Base-by-base conservation (phyloP, 2,797 vertebrate species). In the Echeneis naucrates region DNA sequence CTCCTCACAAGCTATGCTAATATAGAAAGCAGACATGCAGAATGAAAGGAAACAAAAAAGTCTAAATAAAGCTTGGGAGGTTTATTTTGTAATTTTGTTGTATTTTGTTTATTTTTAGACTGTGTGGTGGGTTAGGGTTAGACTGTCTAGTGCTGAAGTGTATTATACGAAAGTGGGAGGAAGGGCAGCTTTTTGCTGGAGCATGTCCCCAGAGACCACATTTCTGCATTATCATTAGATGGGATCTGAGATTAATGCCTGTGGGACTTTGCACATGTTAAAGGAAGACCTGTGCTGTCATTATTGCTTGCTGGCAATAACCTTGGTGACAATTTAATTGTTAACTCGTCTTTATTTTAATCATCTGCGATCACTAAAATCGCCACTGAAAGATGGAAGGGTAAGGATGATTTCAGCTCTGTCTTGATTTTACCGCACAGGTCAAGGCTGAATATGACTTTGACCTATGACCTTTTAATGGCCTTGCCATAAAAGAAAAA, bases 401-500 rank as follows among this genome's bases (percentile, higher is more conserved):
- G 32, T 44, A n/a, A 42, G 21, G 11, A 37, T 14, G 23, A 54
- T 7, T 35, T 42, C 2, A 1, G 4, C 32, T 68, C 26, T 32
- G 19, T 57, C 17, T 26, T 21, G 47, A 23, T 27, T 14, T 26
- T 27, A 10, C 33, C 50, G 9, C 12, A 19, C 23, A 62, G 16
- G 35, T 58, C 55, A 42, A 35, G 24, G 64, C 68, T 19, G 44
- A 63, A 68, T 13, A 68, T 65, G 9, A 71, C 65, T 26, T 59
- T n/a, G n/a, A n/a, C n/a, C n/a, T 13, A 73, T 56, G 38, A 16
- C 14, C 16, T n/a, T 62, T 63, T 54, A 63, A 68, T 59, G 65
- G 73, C 24, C 54, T 48, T 75, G 37, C 53, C 69, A 44, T 69
- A 47, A 71, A 67, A 53, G 24, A 51, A n/a, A 59, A 42, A 56